phyloP scores from a whole-genome alignment of 2,888 invertebrate genomes.

The Globia sparganii region DNA sequence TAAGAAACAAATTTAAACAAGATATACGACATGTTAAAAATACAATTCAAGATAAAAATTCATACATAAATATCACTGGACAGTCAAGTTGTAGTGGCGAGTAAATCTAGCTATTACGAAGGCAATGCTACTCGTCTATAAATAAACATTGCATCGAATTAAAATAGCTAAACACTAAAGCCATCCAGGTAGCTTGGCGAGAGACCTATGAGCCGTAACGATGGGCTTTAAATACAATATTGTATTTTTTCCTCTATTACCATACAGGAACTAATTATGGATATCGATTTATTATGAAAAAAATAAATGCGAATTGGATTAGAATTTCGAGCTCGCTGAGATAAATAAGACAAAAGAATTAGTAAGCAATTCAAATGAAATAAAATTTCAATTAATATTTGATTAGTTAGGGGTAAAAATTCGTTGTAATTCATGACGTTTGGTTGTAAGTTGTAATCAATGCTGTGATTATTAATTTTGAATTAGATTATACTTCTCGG shows the following conservation, averaged over 20 bases:
- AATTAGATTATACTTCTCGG: conserved; percentile 19
- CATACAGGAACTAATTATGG: conserved; percentile 73
- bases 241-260: conserved; percentile 70
- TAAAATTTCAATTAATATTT: conserved; percentile 60
- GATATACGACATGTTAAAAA: conserved; percentile 9
- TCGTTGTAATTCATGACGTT: conserved; percentile 28
- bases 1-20: conserved; percentile 25
- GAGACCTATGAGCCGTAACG: conserved; percentile 79
- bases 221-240: conserved; percentile 75
- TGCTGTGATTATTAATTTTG: conserved; percentile 21
- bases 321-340: conserved; percentile 53
- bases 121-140: conserved; percentile 66
- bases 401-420: conserved; percentile 31
- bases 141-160: conserved; percentile 71
- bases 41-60: conserved; percentile 17
- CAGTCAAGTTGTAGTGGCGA: conserved; percentile 42
- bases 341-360: conserved; percentile 53
- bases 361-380: conserved; percentile 35
- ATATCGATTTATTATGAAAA: conserved; percentile 62
- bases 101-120: conserved; percentile 45
- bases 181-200: conserved; percentile 71
- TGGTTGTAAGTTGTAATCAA: conserved; percentile 15
- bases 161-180: conserved; percentile 71
- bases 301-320: conserved; percentile 68
- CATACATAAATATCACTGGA: conserved; percentile 41